These are phyloP conservation scores for Deilephila elpenor DNA, from an alignment of 2,888 invertebrate species.

Conservation along the genomic window DNA sequence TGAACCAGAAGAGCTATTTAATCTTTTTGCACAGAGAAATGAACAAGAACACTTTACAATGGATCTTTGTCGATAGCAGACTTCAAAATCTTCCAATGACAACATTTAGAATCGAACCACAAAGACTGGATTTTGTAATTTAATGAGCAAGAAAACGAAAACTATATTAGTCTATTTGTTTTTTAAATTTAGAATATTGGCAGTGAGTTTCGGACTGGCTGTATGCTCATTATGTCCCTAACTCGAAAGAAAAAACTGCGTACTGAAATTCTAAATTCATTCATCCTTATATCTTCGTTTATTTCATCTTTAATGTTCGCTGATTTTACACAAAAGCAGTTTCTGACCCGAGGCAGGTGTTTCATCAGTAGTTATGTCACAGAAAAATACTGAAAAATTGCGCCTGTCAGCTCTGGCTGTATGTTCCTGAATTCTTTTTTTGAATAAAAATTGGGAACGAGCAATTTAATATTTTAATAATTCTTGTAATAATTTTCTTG, in stretches of 20 bases:
- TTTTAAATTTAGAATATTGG: background rate
- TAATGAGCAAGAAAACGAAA: background rate
- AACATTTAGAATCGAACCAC: background rate
- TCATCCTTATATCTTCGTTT: background rate
- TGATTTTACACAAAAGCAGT: conserved; percentile 3
- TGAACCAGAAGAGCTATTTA: background rate
- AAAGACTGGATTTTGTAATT: background rate
- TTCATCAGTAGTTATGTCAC: too few relatives aligned
- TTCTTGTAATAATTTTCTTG: too few relatives aligned
- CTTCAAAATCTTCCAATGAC: background rate
- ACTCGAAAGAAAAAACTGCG: background rate
- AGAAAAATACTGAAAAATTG: too few relatives aligned
- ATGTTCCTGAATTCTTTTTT: too few relatives aligned
- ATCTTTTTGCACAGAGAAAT: background rate
- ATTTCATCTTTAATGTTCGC: background rate
- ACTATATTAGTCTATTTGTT: background rate
- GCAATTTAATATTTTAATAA: too few relatives aligned
- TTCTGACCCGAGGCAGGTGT: too few relatives aligned
- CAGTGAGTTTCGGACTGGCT: background rate
- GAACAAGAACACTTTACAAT: background rate
- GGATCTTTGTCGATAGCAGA: conserved; percentile 2
- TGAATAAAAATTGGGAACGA: too few relatives aligned
- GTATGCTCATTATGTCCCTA: background rate
- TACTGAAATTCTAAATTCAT: background rate
- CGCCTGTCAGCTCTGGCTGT: too few relatives aligned